Conservation (phyloP, 2,888 invertebrate genomes). For the Nephrotoma guestfalica region DNA sequence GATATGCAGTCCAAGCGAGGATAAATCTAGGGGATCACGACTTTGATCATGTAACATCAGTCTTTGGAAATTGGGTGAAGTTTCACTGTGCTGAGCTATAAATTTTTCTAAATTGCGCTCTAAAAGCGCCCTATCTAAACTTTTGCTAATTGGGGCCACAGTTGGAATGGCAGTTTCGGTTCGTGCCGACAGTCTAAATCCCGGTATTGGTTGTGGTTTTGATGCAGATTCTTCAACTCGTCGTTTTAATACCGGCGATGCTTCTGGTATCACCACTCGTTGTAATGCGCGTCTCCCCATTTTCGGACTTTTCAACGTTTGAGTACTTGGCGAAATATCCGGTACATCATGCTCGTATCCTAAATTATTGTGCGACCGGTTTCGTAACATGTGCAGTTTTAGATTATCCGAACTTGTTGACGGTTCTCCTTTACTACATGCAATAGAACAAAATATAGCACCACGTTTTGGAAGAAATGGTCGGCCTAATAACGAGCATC, state of each 20-base stretch:
- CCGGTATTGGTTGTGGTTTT: neutral
- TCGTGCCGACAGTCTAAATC: neutral
- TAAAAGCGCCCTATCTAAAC: slow-evolving; percentile 23
- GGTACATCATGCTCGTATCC: slow-evolving; percentile 29
- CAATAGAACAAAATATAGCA: slow-evolving; percentile 88
- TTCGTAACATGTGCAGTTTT: slow-evolving; percentile 17
- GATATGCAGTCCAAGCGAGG: slow-evolving; percentile 37
- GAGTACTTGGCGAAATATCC: slow-evolving; percentile 25
- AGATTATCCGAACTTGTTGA: slow-evolving; percentile 75
- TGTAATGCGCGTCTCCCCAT: slow-evolving; percentile 38
- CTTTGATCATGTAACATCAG: slow-evolving; percentile 42
- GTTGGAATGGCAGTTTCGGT: neutral
- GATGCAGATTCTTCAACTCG: neutral
- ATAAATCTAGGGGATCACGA: slow-evolving; percentile 44
- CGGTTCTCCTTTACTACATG: slow-evolving; percentile 83
- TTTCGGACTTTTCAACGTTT: slow-evolving; percentile 40
- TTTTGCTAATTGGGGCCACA: slow-evolving; percentile 20
- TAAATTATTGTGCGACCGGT: slow-evolving; percentile 33
- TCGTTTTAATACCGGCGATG: slow-evolving; percentile 19
- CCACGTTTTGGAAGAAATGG: slow-evolving; percentile 86
- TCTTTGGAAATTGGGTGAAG: slow-evolving; percentile 40
- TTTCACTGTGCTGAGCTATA: slow-evolving; percentile 18
- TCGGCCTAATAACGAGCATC: slow-evolving; percentile 54
- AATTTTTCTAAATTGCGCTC: slow-evolving; percentile 23
- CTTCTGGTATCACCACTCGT: slow-evolving; percentile 18